Evolutionary conservation across 2,113 vertebrate genomes (phyloP), one percentile per base, ranked within the genome.

Genomic region (Peromyscus maniculatus): DNA sequence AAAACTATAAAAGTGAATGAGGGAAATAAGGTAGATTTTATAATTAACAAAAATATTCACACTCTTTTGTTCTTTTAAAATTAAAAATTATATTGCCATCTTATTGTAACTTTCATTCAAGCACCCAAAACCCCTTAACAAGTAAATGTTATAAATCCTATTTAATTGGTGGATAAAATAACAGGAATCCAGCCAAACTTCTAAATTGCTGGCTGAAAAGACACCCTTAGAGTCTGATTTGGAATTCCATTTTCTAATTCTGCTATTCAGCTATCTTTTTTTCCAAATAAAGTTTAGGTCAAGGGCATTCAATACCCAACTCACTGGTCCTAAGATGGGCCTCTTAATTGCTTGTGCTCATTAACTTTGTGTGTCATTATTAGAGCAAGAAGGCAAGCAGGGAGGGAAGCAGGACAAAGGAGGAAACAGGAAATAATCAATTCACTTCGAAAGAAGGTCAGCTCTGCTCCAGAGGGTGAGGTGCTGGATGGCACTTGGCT

Each of bases 381-480:
- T 91, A 87, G 67, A 89, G 83, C 39, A 83, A 94, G 83, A 84
- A 93, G 84, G 79, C 96, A 13, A 79, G 74, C 59, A 89, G 89
- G 91, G 36, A 89, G 89, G 91, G 36, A 78, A 69, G 69, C 52
- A 22, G 84, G 52, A 87, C 66, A 91, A 87, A 67, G 39, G 75
- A 97, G 88, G 95, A 97, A 98, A 95, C 92, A 97, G 96, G 97
- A 98, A 98, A 93, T 96, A 97, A 96, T 97, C 93, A 97, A 98
- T 97, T 94, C 93, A 97, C 97, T 96, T 96, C 93, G 95, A 97
- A 98, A 96, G 69, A 96, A 95, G 92, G 94, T 97, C 97, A 98
- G 87, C 96, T 95, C 84, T 88, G 96, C 93, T 67, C 94, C 84
- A 87, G 88, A 95, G 90, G 49, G 52, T 88, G 96, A 80, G 95